A percentile compares a stretch with the other conserved stretches of the same genome.
Evolutionary conservation across 2,797 vertebrate species (phyloP).

Genomic region (Siniperca undulata): DNA sequence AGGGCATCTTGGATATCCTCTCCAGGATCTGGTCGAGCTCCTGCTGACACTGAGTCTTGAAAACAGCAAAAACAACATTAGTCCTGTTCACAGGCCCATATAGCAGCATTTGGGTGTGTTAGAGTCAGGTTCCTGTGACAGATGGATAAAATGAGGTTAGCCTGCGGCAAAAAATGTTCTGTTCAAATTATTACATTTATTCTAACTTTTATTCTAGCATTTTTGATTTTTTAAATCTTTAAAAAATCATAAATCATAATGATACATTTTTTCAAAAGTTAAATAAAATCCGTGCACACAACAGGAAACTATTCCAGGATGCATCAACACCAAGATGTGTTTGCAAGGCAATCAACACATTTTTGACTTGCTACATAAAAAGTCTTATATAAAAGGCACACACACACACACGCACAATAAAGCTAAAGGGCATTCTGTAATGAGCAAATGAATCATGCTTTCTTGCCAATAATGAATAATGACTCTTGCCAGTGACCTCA

Average conservation of each 20-base stretch:
- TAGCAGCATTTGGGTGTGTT: not conserved
- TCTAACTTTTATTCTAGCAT: not conserved
- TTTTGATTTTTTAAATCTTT: not conserved
- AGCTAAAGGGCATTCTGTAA: slow-evolving; percentile 54
- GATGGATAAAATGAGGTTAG: not conserved
- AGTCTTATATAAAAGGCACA: slow-evolving; percentile 40
- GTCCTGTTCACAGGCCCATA: slow-evolving; percentile 8
- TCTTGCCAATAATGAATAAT: slow-evolving; percentile 60
- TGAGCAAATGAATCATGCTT: slow-evolving; percentile 47
- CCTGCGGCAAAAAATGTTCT: not conserved
- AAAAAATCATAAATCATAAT: not conserved
- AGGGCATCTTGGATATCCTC: slow-evolving; percentile 95
- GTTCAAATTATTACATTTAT: not conserved
- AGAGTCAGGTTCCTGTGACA: slow-evolving; percentile 2
- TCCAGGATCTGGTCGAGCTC: slow-evolving; percentile 97
- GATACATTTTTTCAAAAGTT: not conserved
- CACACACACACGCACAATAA: slow-evolving; percentile 26
- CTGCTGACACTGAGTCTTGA: slow-evolving; percentile 95
- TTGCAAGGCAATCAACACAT: slow-evolving; percentile 39
- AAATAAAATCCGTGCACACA: not conserved
- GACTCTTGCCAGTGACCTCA: slow-evolving; percentile 60
- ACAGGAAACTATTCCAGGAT: slow-evolving; percentile 5
- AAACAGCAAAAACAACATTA: slow-evolving; percentile 37
- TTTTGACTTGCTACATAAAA: slow-evolving; percentile 43
- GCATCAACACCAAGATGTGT: slow-evolving; percentile 15